Conservation (phyloP, 2,797 vertebrate species). For the Melanotaenia parkinsoni region DNA sequence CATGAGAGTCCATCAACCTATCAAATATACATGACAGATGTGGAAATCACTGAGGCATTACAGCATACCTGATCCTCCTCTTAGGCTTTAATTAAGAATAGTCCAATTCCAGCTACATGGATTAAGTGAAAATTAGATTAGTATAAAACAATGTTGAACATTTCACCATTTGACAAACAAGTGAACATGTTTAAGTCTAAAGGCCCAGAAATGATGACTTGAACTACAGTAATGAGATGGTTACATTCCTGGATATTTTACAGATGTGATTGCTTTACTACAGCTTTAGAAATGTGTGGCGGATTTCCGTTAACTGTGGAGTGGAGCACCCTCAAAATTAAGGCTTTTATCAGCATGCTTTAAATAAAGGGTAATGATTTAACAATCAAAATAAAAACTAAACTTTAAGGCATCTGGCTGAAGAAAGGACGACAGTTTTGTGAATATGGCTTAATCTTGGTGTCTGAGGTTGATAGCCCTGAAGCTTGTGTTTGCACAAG, state of each 20-base stretch:
- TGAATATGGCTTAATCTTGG: constrained; percentile 65
- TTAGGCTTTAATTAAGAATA: constrained; percentile 27
- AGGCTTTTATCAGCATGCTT: constrained; percentile 49
- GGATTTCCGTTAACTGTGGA: constrained; percentile 18
- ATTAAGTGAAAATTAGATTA: constrained; percentile 33
- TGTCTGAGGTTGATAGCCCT: constrained; percentile 56
- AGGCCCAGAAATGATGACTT: constrained; percentile 43
- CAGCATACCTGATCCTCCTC: constrained; percentile 59
- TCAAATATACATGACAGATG: constrained; percentile 22
- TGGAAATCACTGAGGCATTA: constrained; percentile 53
- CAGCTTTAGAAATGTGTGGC: constrained; percentile 33
- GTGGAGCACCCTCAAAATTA: constrained; percentile 47
- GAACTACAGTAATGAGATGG: constrained; percentile 43
- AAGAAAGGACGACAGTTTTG: constrained; percentile 37
- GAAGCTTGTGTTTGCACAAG: constrained; percentile 49
- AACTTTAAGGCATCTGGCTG: constrained; percentile 82
- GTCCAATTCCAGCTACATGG: constrained; percentile 38
- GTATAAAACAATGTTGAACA: constrained; percentile 56
- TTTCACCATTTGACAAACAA: constrained; percentile 59
- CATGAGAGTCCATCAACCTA: constrained; percentile 21
- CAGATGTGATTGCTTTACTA: constrained; percentile 54
- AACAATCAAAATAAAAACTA: constrained; percentile 51
- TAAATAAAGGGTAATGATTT: constrained; percentile 32
- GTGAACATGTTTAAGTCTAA: constrained; percentile 42
- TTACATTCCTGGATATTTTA: constrained; percentile 58